A percentile compares a stretch with the other conserved stretches of the same genome.
Evolutionary conservation across 1,140 invertebrate genomes (phyloP).

Genomic region (Teleopsis dalmanni): DNA sequence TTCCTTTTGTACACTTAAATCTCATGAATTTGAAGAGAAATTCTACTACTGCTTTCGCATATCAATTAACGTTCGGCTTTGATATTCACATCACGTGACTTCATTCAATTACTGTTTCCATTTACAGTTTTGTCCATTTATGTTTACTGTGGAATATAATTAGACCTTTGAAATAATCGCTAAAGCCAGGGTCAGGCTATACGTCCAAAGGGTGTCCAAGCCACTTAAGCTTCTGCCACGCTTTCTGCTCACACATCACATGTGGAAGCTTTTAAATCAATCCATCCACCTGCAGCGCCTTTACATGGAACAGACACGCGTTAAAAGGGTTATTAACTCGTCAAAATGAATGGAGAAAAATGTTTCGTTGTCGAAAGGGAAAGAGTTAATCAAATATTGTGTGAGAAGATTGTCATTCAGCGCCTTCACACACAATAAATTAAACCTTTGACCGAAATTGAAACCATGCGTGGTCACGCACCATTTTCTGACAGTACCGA

Average conservation of each 20-base stretch:
- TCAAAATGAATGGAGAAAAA: slow-evolving; percentile 16
- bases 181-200: not conserved
- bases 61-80: slow-evolving; percentile 13
- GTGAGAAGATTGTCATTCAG: slow-evolving; percentile 11
- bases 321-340: slow-evolving; percentile 45
- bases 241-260: not conserved
- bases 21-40: not conserved
- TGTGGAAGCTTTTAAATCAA: not conserved
- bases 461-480: slow-evolving; percentile 40
- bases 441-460: not conserved
- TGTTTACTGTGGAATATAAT: slow-evolving; percentile 13
- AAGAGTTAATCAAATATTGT: slow-evolving; percentile 16
- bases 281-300: slow-evolving; percentile 3
- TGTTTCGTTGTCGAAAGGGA: not conserved
- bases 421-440: not conserved
- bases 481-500: slow-evolving; percentile 28
- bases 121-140: slow-evolving; percentile 2
- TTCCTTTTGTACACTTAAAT: not conserved
- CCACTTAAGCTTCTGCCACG: slow-evolving; percentile 32
- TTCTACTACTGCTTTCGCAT: not conserved
- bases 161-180: slow-evolving; percentile 8
- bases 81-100: slow-evolving; percentile 44
- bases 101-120: slow-evolving; percentile 35
- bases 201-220: slow-evolving; percentile 37
- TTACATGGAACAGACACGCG: slow-evolving; percentile 23